phyloP scores from a whole-genome alignment of 2,113 vertebrate genomes.

The Panurus biarmicus region DNA sequence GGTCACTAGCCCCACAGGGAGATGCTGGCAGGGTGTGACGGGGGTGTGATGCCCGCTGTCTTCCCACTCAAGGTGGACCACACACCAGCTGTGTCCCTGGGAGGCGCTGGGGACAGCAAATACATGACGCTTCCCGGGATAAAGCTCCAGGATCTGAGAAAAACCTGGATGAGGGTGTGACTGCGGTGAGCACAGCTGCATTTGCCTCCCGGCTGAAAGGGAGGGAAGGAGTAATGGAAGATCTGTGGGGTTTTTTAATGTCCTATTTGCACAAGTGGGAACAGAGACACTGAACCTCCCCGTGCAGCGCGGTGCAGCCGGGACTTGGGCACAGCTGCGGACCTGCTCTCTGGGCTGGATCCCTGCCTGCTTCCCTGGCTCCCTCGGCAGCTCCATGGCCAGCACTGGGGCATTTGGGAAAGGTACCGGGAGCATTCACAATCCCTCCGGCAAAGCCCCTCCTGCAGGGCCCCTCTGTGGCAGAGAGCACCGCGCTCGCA shows the following conservation, averaged over 20 bases:
- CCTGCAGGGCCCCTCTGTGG: background rate
- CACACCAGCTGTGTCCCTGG: background rate
- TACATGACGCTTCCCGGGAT: background rate
- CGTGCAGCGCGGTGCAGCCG: rapidly evolving
- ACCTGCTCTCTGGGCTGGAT: rapidly evolving
- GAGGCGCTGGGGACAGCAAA: background rate
- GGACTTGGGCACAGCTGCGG: background rate
- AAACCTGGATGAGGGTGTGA: background rate
- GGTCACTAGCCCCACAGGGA: background rate
- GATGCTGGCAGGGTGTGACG: background rate
- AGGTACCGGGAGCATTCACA: rapidly evolving
- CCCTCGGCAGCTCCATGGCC: background rate
- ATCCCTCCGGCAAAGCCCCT: background rate
- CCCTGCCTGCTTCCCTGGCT: background rate
- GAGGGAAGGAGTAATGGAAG: background rate
- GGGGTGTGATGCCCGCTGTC: background rate
- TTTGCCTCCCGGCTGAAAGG: background rate
- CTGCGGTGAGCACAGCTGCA: rapidly evolving
- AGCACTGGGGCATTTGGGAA: rapidly evolving
- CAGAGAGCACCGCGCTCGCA: background rate
- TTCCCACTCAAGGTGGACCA: background rate
- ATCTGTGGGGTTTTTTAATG: background rate
- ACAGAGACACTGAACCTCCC: background rate
- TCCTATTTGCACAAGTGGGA: background rate
- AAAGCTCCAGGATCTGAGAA: background rate